phyloP scores from a whole-genome alignment of 1,140 invertebrate species.

The Drosophila murphyi region DNA sequence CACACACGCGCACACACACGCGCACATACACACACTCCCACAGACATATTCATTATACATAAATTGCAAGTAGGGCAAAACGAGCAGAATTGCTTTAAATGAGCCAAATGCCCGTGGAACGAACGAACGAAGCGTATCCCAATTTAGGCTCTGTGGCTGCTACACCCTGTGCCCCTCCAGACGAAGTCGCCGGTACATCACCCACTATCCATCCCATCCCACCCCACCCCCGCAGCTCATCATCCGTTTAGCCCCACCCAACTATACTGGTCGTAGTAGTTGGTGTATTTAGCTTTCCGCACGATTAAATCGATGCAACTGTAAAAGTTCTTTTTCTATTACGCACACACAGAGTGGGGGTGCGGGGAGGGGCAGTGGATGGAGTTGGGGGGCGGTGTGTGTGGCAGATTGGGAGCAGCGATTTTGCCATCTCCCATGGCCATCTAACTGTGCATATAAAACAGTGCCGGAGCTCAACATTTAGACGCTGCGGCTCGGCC shows the following conservation, averaged over 20 bases:
- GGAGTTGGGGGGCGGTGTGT: no score
- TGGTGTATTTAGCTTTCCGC: constrained; percentile 82
- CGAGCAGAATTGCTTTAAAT: constrained; percentile 76
- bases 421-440: constrained; percentile 47
- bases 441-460: constrained; percentile 63
- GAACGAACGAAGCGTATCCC: constrained; percentile 75
- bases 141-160: constrained; percentile 66
- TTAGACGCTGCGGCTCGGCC: constrained; percentile 59
- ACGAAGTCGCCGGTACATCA: constrained; percentile 57
- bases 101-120: constrained; percentile 55
- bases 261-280: constrained; percentile 16
- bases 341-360: constrained; percentile 41
- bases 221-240: not conserved
- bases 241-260: no score
- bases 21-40: not conserved
- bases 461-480: constrained; percentile 68
- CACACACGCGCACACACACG: not conserved
- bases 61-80: constrained; percentile 71
- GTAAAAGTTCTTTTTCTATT: constrained; percentile 82
- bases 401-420: not conserved
- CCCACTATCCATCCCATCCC: not conserved
- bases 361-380: not conserved
- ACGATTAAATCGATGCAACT: constrained; percentile 84
- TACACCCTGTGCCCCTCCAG: constrained; percentile 51
- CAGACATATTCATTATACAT: constrained; percentile 69